Evolutionary conservation across 1,140 invertebrate species (phyloP).

Genomic region (Varroa destructor): DNA sequence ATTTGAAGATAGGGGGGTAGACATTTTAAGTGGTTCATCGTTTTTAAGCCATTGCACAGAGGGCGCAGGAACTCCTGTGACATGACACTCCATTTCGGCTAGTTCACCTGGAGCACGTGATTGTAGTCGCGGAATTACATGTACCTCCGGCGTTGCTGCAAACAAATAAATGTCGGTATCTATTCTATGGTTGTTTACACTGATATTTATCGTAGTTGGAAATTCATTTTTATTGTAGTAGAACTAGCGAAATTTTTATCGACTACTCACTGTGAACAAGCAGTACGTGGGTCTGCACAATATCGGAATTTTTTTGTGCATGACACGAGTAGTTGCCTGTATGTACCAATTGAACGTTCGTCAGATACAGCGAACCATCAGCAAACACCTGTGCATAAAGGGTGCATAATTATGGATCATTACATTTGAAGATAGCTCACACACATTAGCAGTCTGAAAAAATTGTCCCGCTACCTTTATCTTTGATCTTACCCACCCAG

Average conservation of each 20-base stretch:
- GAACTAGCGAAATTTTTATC: not conserved
- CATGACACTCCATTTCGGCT: slow-evolving; percentile 54
- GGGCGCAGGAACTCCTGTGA: slow-evolving; percentile 50
- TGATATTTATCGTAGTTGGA: not conserved
- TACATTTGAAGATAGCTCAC: no score
- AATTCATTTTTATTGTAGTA: not conserved
- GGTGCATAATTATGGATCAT: no score
- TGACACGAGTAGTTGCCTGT: slow-evolving; percentile 68
- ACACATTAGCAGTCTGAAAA: no score
- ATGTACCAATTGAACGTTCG: slow-evolving; percentile 57
- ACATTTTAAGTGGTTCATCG: slow-evolving; percentile 50
- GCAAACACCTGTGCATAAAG: slow-evolving; percentile 49
- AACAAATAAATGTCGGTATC: slow-evolving; percentile 31
- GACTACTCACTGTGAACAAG: slow-evolving; percentile 57
- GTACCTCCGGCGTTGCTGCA: slow-evolving; percentile 54
- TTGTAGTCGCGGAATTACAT: slow-evolving; percentile 54
- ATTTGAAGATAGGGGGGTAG: slow-evolving; percentile 33
- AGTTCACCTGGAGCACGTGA: slow-evolving; percentile 53
- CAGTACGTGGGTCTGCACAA: slow-evolving; percentile 60
- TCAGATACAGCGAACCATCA: slow-evolving; percentile 61
- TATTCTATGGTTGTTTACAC: not conserved
- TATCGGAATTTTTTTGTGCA: slow-evolving; percentile 56
- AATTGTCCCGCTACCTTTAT: no score
- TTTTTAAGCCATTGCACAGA: slow-evolving; percentile 58
- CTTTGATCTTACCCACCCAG: no score